phyloP scores from a whole-genome alignment of 2,888 invertebrate species.

The Tipula vernalis region DNA sequence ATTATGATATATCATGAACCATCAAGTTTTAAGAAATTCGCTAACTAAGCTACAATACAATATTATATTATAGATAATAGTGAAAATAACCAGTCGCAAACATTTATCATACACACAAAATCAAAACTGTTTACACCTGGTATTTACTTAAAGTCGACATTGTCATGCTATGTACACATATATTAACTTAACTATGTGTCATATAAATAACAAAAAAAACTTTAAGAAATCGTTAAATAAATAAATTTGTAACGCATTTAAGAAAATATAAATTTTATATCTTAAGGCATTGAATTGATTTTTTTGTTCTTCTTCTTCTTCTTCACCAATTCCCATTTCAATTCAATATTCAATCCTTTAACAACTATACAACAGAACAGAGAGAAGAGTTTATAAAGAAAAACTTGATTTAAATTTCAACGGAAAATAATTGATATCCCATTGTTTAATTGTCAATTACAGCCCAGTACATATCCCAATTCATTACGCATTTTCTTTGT shows the following conservation, averaged over 20 bases:
- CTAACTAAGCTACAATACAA: no score
- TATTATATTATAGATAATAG: no score
- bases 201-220: neutral
- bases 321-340: neutral
- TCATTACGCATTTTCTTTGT: neutral
- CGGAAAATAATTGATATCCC: neutral
- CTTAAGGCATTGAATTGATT: neutral
- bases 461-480: neutral
- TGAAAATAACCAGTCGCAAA: neutral
- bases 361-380: neutral
- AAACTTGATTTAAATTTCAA: neutral
- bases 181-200: neutral
- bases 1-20: no score
- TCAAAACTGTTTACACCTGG: neutral
- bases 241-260: neutral
- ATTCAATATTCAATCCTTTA: neutral
- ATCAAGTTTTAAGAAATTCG: no score
- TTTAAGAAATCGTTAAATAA: neutral
- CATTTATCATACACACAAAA: neutral
- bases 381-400: neutral
- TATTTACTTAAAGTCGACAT: neutral
- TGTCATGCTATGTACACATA: neutral
- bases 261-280: neutral
- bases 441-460: constrained; percentile 4
- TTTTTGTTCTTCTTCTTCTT: neutral